phyloP scores from a whole-genome alignment of 2,888 invertebrate genomes.

The Rosalia funebris region DNA sequence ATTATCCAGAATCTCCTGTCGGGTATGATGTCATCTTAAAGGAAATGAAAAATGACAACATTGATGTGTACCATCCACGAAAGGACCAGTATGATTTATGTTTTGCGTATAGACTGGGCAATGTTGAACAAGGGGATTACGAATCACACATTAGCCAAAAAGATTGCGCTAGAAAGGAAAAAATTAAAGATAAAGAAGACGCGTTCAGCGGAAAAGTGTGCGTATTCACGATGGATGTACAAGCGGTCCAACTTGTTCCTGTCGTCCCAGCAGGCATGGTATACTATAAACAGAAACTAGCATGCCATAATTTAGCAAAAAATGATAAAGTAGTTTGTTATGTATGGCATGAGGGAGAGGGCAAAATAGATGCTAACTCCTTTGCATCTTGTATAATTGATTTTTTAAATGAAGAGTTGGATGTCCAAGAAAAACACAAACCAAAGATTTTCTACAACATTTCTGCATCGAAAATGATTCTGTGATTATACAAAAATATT shows the following conservation, averaged over 20 bases:
- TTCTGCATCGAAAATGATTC: conserved; percentile 9
- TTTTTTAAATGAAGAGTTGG: conserved; percentile 28
- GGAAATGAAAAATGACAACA: background rate
- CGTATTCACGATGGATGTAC: conserved; percentile 43
- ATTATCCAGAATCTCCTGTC: background rate
- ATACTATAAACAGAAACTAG: conserved; percentile 48
- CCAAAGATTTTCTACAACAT: conserved; percentile 26
- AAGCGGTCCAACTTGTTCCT: conserved; percentile 46
- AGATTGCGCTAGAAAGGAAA: conserved; percentile 45
- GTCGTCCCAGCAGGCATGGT: conserved; percentile 37
- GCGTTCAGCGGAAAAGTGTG: conserved; percentile 23
- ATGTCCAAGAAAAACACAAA: conserved; percentile 19
- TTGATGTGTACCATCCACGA: background rate
- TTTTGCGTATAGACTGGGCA: conserved; percentile 41
- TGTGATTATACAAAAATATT: conserved; percentile 4
- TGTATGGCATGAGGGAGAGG: conserved; percentile 42
- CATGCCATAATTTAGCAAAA: conserved; percentile 47
- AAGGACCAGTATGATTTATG: conserved; percentile 45
- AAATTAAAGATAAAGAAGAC: conserved; percentile 43
- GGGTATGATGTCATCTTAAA: background rate
- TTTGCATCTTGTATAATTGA: conserved; percentile 35
- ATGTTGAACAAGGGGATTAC: conserved; percentile 42
- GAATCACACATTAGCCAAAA: conserved; percentile 37
- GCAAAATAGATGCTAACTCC: conserved; percentile 35
- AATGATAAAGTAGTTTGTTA: conserved; percentile 37